Evolutionary conservation across 2,888 invertebrate genomes (phyloP), one percentile per base, ranked within the genome.

Genomic region (Gari tellinella): DNA sequence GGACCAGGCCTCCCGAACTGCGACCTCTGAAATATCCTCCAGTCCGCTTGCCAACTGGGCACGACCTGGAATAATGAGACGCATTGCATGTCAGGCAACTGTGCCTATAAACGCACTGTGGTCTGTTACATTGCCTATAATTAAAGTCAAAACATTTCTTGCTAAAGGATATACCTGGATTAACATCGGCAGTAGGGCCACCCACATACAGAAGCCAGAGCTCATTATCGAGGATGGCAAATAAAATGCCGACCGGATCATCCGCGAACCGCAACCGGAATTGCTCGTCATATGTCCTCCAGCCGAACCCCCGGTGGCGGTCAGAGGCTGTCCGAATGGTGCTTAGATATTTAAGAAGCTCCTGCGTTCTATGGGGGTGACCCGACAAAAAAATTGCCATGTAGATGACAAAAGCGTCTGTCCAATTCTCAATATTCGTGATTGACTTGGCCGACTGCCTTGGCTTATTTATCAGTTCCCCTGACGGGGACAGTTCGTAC

Each of bases 101-200:
- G 19, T 46, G 46, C 10, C 46, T 1, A 46, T 17, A 46, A 2
- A 7, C 12, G 21, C 46, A 46, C 17, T 12, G 12, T 46, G 19
- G 15, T 46, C 21, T 46, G 21, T 12, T 19, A 46, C 46, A 46
- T 17, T 46, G 19, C 21, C 46, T 46, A 46, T 19, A 46, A 46
- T 46, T 46, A 17, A 46, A 46, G 46, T 46, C 46, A 17, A n/a
- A 46, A 46, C 46, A 46, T 46, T 46, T 46, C 2, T 46, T 46
- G 17, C 12, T 2, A 17, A 46, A 17, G 17, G 10, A 17, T 21
- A 19, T 46, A 17, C 46, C 21, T 41, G 41, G 8, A 14, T 40
- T 14, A 40, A 40, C 40, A 8, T 40, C n/a, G n/a, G n/a, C n/a
- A n/a, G n/a, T n/a, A n/a, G n/a, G n/a, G n/a, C n/a, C n/a, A n/a